A percentile compares a stretch with the other conserved stretches of the same genome.
Evolutionary conservation across 2,797 vertebrate species (phyloP).

Genomic region (Pseudopleuronectes americanus): DNA sequence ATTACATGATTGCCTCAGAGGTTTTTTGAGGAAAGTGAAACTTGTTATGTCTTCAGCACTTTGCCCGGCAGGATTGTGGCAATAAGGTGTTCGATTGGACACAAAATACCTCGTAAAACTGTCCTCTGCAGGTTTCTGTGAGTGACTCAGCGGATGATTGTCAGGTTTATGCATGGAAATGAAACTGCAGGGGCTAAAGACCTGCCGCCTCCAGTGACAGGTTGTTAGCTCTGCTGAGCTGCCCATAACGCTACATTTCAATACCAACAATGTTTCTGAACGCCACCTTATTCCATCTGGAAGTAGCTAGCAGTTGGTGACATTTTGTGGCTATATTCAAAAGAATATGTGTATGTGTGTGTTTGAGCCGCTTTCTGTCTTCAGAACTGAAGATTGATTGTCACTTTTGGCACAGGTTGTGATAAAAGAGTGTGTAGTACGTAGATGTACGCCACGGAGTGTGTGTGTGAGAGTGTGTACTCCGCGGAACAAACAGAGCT

Average conservation of each 20-base stretch:
- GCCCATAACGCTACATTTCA: conserved; percentile 33
- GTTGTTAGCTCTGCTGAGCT: conserved; percentile 23
- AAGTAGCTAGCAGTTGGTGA: conserved; percentile 24
- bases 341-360: background rate
- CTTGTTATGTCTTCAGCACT: conserved; percentile 49
- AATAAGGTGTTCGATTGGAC: conserved; percentile 38
- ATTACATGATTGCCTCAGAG: conserved; percentile 78
- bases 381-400: conserved; percentile 38
- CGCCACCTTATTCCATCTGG: conserved; percentile 31
- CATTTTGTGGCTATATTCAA: background rate
- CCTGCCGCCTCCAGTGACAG: background rate
- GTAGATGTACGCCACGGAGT: conserved; percentile 15
- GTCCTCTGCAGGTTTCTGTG: conserved; percentile 1
- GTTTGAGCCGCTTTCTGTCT: background rate
- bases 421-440: conserved; percentile 40
- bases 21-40: conserved; percentile 50
- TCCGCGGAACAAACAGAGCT: conserved; percentile 52
- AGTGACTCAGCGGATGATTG: background rate
- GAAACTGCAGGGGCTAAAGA: background rate
- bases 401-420: conserved; percentile 47
- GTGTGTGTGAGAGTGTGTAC: conserved; percentile 8
- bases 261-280: conserved; percentile 27
- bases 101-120: conserved; percentile 12
- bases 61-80: conserved; percentile 25
- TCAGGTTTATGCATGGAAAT: conserved; percentile 27